Evolutionary conservation across 2,113 vertebrate genomes (phyloP).

Genomic region (Ranitomeya variabilis): DNA sequence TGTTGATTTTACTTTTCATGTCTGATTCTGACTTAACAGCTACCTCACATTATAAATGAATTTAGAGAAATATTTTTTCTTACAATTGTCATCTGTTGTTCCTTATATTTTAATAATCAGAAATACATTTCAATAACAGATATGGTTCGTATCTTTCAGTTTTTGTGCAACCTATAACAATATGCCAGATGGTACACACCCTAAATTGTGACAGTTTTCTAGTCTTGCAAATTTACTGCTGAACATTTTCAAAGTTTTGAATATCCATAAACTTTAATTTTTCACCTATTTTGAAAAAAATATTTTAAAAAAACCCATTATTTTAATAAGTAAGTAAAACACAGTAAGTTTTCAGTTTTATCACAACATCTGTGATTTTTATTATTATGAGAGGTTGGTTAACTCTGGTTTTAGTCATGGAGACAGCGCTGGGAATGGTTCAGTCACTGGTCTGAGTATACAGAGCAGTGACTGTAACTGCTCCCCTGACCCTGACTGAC

Average conservation of each 20-base stretch:
- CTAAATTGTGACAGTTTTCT: too few relatives aligned
- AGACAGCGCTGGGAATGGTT: too few relatives aligned
- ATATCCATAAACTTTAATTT: background rate
- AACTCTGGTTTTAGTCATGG: too few relatives aligned
- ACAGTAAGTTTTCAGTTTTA: too few relatives aligned
- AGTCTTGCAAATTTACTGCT: background rate
- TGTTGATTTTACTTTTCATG: slow-evolving; percentile 22
- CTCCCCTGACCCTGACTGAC: too few relatives aligned
- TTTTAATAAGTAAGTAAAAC: too few relatives aligned
- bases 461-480: too few relatives aligned
- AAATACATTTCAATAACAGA: background rate
- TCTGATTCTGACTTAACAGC: slow-evolving; percentile 22
- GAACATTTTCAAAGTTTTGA: background rate
- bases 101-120: background rate
- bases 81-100: background rate
- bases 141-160: background rate
- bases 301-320: too few relatives aligned
- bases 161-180: background rate
- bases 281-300: background rate
- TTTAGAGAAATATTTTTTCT: background rate
- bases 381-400: too few relatives aligned
- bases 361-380: too few relatives aligned
- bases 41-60: slow-evolving; percentile 8
- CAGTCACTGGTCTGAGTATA: too few relatives aligned
- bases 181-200: background rate